phyloP scores from a whole-genome alignment of 1,140 invertebrate genomes.

The Thalassaphorura encarpata region DNA sequence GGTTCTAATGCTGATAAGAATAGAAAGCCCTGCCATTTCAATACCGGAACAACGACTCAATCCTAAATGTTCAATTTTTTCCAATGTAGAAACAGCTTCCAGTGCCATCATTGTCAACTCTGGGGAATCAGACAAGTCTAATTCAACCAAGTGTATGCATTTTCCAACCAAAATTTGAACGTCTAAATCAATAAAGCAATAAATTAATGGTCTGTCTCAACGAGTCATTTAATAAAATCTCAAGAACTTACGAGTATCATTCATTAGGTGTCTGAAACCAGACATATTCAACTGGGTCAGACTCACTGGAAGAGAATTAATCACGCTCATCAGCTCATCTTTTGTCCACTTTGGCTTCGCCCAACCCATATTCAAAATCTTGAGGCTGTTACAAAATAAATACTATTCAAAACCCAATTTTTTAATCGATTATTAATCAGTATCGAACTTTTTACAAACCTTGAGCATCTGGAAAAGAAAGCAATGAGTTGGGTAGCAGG shows the following conservation, averaged over 20 bases:
- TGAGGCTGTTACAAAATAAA: not conserved
- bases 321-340: conserved; percentile 11
- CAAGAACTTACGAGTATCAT: conserved; percentile 8
- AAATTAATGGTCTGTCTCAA: not conserved
- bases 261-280: conserved; percentile 8
- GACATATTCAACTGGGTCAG: conserved; percentile 18
- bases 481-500: not conserved
- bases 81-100: conserved; percentile 53
- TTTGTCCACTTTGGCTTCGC: conserved; percentile 9
- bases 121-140: conserved; percentile 26
- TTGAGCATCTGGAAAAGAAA: not conserved
- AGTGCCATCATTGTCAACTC: conserved; percentile 36
- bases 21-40: not conserved
- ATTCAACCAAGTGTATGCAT: conserved; percentile 8
- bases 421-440: not conserved
- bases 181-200: conserved; percentile 9
- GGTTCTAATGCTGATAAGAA: not conserved
- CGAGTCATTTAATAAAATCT: not conserved
- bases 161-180: not conserved
- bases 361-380: conserved; percentile 20
- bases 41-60: not conserved
- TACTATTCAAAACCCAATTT: not conserved
- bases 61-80: not conserved
- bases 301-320: conserved; percentile 1
- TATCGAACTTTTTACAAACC: not conserved